These are phyloP conservation scores for Hipposideros larvatus DNA, from an alignment of 2,797 vertebrate genomes.

Conservation along the genomic window DNA sequence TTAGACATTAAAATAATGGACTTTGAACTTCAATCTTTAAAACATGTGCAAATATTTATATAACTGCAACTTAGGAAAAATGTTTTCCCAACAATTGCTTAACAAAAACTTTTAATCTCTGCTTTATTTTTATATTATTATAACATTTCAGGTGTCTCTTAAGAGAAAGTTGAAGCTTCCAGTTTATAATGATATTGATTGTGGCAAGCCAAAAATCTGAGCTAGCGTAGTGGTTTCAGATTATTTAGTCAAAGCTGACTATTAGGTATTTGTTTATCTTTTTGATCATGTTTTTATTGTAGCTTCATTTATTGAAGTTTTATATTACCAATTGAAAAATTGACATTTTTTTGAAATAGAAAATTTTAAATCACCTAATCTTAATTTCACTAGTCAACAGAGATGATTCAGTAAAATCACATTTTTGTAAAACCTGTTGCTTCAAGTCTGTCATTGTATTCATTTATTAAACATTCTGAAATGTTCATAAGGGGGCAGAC, in stretches of 20 bases:
- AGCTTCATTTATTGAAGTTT: conserved; percentile 16
- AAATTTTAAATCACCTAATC: background rate
- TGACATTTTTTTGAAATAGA: conserved; percentile 29
- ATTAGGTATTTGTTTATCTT: background rate
- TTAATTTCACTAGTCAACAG: conserved; percentile 31
- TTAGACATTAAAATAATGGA: conserved; percentile 73
- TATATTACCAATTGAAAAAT: background rate
- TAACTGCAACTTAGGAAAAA: conserved; percentile 67
- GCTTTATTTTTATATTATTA: conserved; percentile 70
- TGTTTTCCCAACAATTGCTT: conserved; percentile 73
- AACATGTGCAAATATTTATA: conserved; percentile 74
- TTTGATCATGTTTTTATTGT: background rate
- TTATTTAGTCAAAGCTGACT: conserved; percentile 26
- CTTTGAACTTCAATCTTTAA: conserved; percentile 71
- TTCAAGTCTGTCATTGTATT: background rate
- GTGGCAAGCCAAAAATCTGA: background rate
- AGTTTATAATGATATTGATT: conserved; percentile 38
- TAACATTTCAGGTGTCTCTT: conserved; percentile 51
- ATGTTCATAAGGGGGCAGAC: background rate
- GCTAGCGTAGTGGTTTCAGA: background rate
- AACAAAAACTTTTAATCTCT: conserved; percentile 69
- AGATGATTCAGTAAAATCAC: background rate
- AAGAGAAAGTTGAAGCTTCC: conserved; percentile 8
- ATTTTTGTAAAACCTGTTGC: background rate
- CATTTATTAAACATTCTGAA: background rate